Evolutionary conservation across 2,113 vertebrate genomes (phyloP).

Genomic region (Psittacus erithacus): DNA sequence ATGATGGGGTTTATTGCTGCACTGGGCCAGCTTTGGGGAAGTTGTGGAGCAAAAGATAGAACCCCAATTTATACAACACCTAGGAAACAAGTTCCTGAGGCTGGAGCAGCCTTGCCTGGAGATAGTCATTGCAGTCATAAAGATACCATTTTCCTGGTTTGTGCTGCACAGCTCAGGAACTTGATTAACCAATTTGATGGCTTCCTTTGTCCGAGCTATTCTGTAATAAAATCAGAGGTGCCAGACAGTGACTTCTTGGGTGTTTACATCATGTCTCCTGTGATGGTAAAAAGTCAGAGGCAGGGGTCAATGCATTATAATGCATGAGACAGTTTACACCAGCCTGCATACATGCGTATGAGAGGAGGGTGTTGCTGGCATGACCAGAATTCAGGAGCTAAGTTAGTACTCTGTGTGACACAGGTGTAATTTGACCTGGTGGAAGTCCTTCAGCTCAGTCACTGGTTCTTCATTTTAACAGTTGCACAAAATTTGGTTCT

Average conservation of each 20-base stretch:
- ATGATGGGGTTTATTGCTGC: background rate
- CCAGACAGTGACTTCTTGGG: slow-evolving; percentile 4
- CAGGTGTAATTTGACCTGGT: background rate
- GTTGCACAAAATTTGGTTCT: background rate
- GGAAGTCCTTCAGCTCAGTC: background rate
- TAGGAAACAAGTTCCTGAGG: background rate
- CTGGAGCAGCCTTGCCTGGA: background rate
- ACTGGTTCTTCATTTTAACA: background rate
- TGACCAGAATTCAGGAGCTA: background rate
- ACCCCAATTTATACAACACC: background rate
- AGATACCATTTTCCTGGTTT: background rate
- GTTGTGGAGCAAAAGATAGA: background rate
- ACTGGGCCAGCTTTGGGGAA: background rate
- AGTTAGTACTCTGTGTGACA: background rate
- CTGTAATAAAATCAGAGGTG: background rate
- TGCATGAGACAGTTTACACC: background rate
- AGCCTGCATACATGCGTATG: background rate
- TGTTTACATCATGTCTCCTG: slow-evolving; percentile 22
- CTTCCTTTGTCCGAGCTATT: background rate
- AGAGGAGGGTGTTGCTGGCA: background rate
- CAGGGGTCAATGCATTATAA: background rate
- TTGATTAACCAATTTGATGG: background rate
- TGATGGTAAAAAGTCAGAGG: background rate
- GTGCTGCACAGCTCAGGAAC: background rate
- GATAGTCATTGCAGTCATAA: background rate